Base-by-base conservation (phyloP, 2,113 vertebrate genomes). In the Charadrius vociferus region DNA sequence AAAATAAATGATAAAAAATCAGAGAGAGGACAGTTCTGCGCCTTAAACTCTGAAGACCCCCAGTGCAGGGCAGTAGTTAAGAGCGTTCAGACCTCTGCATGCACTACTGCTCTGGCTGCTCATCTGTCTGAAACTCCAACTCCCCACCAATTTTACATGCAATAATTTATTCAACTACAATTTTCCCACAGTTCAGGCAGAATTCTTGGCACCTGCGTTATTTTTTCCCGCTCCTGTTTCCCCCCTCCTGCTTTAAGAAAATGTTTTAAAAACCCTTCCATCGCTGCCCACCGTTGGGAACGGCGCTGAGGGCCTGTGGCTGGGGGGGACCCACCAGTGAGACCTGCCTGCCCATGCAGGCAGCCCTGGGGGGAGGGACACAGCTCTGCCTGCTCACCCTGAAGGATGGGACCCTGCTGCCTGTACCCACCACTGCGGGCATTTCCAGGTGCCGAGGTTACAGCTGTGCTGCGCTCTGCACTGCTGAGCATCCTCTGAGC, bases 71-170 rank as follows among this genome's bases (percentile, higher is more conserved):
- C n/a, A 21, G 36, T 5, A 39, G 12, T 30, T n/a, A 5, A 37
- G 17, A 2, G 1, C 1, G 0, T 8, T 13, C 41, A 19, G 34
- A 20, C 4, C 20, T 27, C 58, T 19, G 22, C 13, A 1, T 0
- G 55, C 3, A 2, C 43, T 27, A 0, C 32, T 17, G n/a, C 50
- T 41, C 22, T 6, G 4, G 1, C 66, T 29, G 30, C 23, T 43
- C 14, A 0, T 3, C 56, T 6, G 1, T 7, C 66, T 3, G 0
- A 27, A 50, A n/a, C n/a, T 14, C 24, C 5, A 7, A 2, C 23
- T 82, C 21, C 36, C 8, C 36, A 0, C 14, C 61, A 5, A 4
- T 34, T 80, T 62, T 16, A 24, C 68, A 27, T 26, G 73, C 55
- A 39, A 6, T 15, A 3, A 19, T 75, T 80, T 7, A 9, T 26